Conservation (phyloP, 2,888 invertebrate species). For the Dasypogon diadema region DNA sequence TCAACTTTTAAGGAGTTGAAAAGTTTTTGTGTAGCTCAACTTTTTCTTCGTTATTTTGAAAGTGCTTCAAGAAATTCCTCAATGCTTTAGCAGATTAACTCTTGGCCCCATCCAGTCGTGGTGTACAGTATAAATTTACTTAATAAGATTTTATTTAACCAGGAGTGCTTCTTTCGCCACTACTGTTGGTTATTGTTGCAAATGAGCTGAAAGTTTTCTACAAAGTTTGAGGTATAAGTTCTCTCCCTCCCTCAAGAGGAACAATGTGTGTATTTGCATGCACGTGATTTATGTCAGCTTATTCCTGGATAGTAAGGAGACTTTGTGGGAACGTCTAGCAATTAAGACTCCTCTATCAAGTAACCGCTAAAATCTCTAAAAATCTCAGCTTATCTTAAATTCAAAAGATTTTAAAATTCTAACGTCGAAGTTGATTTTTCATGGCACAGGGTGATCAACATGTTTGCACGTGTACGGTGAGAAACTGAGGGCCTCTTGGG, state of each 20-base stretch:
- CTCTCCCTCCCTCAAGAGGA: not conserved
- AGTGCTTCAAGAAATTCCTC: constrained; percentile 16
- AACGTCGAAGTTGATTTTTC: too few species aligned
- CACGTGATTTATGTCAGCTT: constrained; percentile 12
- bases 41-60: not conserved
- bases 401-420: too few species aligned
- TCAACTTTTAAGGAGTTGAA: constrained; percentile 47
- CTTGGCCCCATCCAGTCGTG: not conserved
- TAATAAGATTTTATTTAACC: constrained; percentile 40
- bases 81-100: constrained; percentile 16
- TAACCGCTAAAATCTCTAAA: not conserved
- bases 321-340: constrained; percentile 8
- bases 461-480: too few species aligned
- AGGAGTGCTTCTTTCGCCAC: not conserved
- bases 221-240: constrained; percentile 35
- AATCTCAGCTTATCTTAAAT: not conserved
- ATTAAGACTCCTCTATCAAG: constrained; percentile 33
- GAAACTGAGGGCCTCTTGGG: too few species aligned
- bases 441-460: too few species aligned
- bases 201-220: constrained; percentile 29
- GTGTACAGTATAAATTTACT: constrained; percentile 5
- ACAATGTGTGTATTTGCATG: constrained; percentile 26
- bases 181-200: constrained; percentile 1
- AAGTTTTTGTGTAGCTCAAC: constrained; percentile 11
- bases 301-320: not conserved